phyloP scores from a whole-genome alignment of 2,888 invertebrate genomes.

The Melolontha melolontha region DNA sequence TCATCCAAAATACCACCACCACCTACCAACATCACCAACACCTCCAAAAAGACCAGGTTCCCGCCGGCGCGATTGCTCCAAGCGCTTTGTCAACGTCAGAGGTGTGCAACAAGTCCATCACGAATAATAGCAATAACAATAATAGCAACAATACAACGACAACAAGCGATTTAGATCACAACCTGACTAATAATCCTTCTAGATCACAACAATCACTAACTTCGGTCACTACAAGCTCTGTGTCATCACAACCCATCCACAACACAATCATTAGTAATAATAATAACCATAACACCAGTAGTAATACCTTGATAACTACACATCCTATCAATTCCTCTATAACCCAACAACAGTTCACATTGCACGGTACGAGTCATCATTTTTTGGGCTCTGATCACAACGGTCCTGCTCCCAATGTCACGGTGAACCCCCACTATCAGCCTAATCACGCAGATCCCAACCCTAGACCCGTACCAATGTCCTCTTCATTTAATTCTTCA shows the following conservation, averaged over 20 bases:
- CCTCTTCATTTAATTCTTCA: constrained; percentile 20
- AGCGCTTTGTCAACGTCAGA: constrained; percentile 2
- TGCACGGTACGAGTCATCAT: constrained; percentile 60
- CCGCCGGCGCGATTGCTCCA: not conserved
- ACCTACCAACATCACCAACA: constrained; percentile 52
- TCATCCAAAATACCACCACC: constrained; percentile 42
- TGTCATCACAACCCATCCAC: constrained; percentile 49
- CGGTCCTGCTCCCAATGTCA: constrained; percentile 77
- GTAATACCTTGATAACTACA: constrained; percentile 55
- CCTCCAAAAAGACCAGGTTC: constrained; percentile 4
- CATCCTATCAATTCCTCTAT: constrained; percentile 58
- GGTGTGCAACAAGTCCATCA: constrained; percentile 23
- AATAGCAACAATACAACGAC: constrained; percentile 44
- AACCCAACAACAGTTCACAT: constrained; percentile 65
- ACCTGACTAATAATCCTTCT: constrained; percentile 21
- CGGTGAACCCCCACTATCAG: constrained; percentile 72
- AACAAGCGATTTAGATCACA: constrained; percentile 36
- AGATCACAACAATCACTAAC: constrained; percentile 19
- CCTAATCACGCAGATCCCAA: constrained; percentile 45
- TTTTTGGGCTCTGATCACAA: constrained; percentile 67
- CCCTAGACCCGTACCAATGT: constrained; percentile 45
- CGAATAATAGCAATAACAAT: constrained; percentile 55
- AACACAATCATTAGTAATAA: constrained; percentile 42
- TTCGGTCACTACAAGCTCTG: constrained; percentile 48
- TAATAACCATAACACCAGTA: constrained; percentile 14